Evolutionary conservation across 2,797 vertebrate genomes (phyloP), one percentile per base, ranked within the genome.

Genomic region (Steatocranus sp.): DNA sequence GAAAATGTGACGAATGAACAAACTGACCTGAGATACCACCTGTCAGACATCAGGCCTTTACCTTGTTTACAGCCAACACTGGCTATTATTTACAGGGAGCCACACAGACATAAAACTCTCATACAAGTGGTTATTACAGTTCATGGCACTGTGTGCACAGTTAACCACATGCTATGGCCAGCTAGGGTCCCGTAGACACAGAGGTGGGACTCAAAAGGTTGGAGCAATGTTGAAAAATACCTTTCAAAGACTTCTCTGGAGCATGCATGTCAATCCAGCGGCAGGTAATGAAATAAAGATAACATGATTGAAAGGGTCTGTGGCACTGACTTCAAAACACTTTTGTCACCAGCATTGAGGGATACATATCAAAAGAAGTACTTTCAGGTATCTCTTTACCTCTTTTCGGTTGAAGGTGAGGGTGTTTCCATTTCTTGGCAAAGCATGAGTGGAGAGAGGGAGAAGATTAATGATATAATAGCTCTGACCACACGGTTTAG

Each of bases 401-500:
- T 89, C 86, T 84, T 87, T 87, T 86, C 84, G 89, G 92, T 91
- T 91, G 90, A 93, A 93, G 88, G 90, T 94, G 94, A 95, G 94
- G 94, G 94, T 95, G 93, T 95, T 93, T 93, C 93, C 92, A 92
- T 83, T 83, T 88, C 94, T 95, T 96, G 92, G 93, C 93, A 95
- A 77, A 84, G 88, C 94, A 91, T 93, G 90, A 95, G 92, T 91
- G 82, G 89, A 92, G 92, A 85, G 84, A 82, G 90, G 81, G 86
- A 91, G 92, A 94, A 96, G 95, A 96, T 96, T 96, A 96, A 96
- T 96, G 94, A 91, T 93, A 94, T 96, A 96, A 96, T 96, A 94
- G 94, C 94, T 95, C 94, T 94, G 96, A 96, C 95, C 95, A 95
- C 94, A 95, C 89, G 93, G 92, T 96, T 95, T 94, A 96, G 96